Evolutionary conservation across 2,113 vertebrate genomes (phyloP).

Genomic region (Poecilia latipinna): DNA sequence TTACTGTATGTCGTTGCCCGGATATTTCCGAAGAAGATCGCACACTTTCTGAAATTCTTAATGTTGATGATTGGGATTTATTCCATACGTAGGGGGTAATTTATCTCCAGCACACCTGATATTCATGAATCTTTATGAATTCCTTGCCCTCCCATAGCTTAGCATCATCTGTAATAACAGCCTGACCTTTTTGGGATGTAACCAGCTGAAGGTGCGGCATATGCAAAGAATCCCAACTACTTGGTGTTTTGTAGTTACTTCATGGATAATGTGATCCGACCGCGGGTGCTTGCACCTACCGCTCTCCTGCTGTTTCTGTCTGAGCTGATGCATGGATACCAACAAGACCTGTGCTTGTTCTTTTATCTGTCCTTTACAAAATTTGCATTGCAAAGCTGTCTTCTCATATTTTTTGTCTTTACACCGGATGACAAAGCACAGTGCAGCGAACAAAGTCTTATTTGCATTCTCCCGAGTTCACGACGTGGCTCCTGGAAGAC

Average conservation of each 20-base stretch:
- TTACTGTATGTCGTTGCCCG: not conserved
- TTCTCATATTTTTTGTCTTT: not conserved
- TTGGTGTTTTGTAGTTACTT: not conserved
- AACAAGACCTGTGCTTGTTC: not conserved
- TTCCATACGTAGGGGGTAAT: conserved; percentile 6
- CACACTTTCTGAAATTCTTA: not conserved
- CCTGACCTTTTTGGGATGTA: conserved; percentile 1
- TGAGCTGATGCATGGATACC: not conserved
- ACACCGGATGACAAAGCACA: not conserved
- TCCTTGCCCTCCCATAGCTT: not conserved
- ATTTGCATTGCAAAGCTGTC: not conserved
- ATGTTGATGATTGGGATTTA: conserved; percentile 4
- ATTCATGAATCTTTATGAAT: conserved; percentile 42
- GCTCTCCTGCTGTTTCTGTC: conserved; percentile 1
- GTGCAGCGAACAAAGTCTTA: not conserved
- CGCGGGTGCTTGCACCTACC: conserved; percentile 1
- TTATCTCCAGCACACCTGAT: conserved; percentile 6
- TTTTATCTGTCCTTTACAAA: not conserved
- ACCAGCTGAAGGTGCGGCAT: not conserved
- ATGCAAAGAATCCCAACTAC: not conserved
- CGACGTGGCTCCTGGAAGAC: conserved; percentile 4
- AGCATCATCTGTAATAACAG: conserved; percentile 23
- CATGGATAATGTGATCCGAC: not conserved
- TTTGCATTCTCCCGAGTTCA: not conserved
- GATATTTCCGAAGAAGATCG: not conserved